Base-by-base conservation (phyloP, 1,140 invertebrate genomes). In the Drosophila ogumai region DNA sequence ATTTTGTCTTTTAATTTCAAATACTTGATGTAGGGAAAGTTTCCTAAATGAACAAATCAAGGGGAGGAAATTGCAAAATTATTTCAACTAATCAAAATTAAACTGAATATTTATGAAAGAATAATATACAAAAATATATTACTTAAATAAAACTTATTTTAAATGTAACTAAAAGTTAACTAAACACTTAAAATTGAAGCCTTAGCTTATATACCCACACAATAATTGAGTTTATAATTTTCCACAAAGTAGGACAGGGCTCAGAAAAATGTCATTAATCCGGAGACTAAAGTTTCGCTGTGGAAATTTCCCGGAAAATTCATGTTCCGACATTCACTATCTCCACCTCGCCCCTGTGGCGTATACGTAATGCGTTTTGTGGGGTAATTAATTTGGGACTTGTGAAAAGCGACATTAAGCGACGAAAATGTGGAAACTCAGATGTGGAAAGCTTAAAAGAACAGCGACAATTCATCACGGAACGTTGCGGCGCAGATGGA, bases 391-490 rank as follows among this genome's bases (percentile, higher is more conserved):
- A 77, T 81, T 61, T 77, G 52, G 43, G 47, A 41, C 59, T 43
- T 64, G 46, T 68, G 65, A 72, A 58, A 72, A 49, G 49, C 56
- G 10, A 9, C 34, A 58, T 72, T 66, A 34, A 34, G 64, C 47
- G 8, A 31, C 43, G 10, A 9, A 28, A 46, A 43, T n/a, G 32
- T 19, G 46, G 41, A 32, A 50, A 46, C 31, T 12, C 41, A 32
- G 15, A 32, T 36, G 10, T 7, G 13, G n/a, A 3, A 68, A 36
- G 9, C 17, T 8, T 8, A 13, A 25, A 40, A 12, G 47, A 7
- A 31, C 46, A 19, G 19, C 52, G 61, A 65, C 55, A 75, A 82
- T 86, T 81, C 79, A 87, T 86, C 82, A 85, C 46, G 49, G 9
- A 19, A 49, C 9, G 4, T 10, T 17, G 50, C 40, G 34, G 22